A percentile compares a stretch with the other conserved stretches of the same genome.
Conservation (phyloP, 2,113 vertebrate genomes). For the Sclerurus mexicanus region DNA sequence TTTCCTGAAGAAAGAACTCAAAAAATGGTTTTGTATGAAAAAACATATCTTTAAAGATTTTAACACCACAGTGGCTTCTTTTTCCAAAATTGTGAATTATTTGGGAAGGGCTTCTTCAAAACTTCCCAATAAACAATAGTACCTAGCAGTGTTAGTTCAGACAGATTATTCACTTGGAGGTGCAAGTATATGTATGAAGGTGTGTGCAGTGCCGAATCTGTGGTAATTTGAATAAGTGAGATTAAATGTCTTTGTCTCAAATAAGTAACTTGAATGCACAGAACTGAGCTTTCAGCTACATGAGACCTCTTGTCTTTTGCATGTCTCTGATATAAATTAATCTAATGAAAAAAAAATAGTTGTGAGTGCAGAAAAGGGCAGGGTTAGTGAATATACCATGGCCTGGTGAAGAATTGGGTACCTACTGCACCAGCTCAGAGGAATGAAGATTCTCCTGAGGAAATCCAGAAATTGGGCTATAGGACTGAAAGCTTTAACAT, state of each 20-base stretch:
- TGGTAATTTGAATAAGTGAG: neutral
- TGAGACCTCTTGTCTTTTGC: neutral
- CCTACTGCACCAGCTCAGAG: neutral
- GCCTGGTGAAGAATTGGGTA: fast-evolving
- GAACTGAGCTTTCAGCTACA: neutral
- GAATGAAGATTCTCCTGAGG: neutral
- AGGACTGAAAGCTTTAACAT: neutral
- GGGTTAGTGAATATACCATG: neutral
- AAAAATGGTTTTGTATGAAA: neutral
- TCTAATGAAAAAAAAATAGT: neutral
- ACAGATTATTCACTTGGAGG: neutral
- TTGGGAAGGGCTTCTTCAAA: neutral
- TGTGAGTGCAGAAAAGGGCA: neutral
- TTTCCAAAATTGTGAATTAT: neutral
- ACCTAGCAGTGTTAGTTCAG: neutral
- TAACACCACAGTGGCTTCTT: neutral
- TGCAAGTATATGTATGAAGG: neutral
- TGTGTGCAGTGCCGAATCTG: neutral
- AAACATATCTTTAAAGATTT: neutral
- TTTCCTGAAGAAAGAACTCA: neutral
- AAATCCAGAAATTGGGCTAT: neutral
- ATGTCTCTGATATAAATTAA: neutral
- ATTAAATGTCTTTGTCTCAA: neutral
- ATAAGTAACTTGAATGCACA: neutral
- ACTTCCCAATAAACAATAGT: neutral